Conservation (phyloP, 1,140 invertebrate species). For the Tetranychus urticae region DNA sequence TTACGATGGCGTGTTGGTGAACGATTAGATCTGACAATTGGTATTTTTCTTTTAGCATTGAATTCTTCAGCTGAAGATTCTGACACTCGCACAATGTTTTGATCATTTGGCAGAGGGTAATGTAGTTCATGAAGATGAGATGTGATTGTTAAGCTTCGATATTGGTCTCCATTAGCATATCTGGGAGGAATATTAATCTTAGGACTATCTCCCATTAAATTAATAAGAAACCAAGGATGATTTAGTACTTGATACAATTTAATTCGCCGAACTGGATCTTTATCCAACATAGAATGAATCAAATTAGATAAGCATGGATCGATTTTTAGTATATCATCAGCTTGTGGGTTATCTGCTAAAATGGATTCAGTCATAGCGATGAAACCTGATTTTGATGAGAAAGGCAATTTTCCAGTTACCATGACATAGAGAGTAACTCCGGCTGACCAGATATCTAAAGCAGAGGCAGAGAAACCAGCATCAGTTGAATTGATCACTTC, state of each 20-base stretch:
- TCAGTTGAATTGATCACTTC: constrained; percentile 81
- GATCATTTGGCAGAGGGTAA: constrained; percentile 25
- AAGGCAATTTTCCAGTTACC: constrained; percentile 41
- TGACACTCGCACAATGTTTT: not conserved
- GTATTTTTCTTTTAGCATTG: not conserved
- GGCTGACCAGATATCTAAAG: constrained; percentile 92
- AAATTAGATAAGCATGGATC: constrained; percentile 25
- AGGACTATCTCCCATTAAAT: constrained; percentile 22
- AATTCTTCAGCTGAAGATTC: not conserved
- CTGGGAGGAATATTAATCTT: constrained; percentile 43
- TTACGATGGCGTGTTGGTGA: not conserved
- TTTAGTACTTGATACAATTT: constrained; percentile 2
- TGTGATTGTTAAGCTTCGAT: constrained; percentile 62
- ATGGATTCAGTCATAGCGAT: not conserved
- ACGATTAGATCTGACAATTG: not conserved
- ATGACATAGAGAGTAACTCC: constrained; percentile 92
- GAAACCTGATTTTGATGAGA: not conserved
- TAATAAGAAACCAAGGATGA: constrained; percentile 35
- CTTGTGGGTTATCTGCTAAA: not conserved
- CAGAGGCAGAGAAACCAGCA: constrained; percentile 71
- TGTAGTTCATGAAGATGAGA: constrained; percentile 66
- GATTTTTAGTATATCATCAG: not conserved
- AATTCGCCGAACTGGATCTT: constrained; percentile 4
- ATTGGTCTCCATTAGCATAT: constrained; percentile 33
- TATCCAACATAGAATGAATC: constrained; percentile 25